Evolutionary conservation across 92 coral and sea anemone genomes (phyloP), one percentile per base, ranked within the genome.

Genomic region (Epizoanthus stellaris): DNA sequence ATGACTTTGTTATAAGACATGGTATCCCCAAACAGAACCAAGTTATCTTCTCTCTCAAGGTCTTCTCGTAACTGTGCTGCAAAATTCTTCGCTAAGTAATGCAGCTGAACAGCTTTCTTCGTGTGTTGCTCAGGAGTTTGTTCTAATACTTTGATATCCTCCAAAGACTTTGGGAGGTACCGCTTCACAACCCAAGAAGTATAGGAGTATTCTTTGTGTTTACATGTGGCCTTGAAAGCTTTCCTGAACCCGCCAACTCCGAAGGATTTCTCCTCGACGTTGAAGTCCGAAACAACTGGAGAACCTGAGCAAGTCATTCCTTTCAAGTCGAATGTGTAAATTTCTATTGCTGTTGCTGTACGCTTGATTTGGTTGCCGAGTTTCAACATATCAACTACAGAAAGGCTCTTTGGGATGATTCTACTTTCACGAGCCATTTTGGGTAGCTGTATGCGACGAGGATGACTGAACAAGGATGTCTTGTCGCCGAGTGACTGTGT

Each of bases 211-310:
- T 59, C 77, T 67, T 86, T 53, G 52, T 77, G 85, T 61, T 76
- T 63, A 49, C 62, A 25, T 43, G 74, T 89, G 57, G 89, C 92
- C 62, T 81, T 89, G 73, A 72, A 80, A 38, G 79, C 92, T 80
- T 80, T 59, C 52, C 89, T 70, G 80, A 89, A 81, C 52, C 87
- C 87, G 45, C 92, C 87, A 21, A 20, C 63, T 36, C 86, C 84
- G 71, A 85, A 66, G 20, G 80, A 38, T 61, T 75, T 67, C 15
- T 81, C 61, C 63, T 81, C 87, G 57, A 86, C 15, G 42, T 85
- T 74, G 47, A 90, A 81, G 74, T 90, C 81, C 3, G 75, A 71
- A 36, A 4, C 7, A 6, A 17, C 66, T 43, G 90, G 80, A 38
- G 85, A 19, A 14, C 43, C 38, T 3, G 72, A 68, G 87, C 87